Evolutionary conservation across 2,888 invertebrate species (phyloP).

Genomic region (Liopterus haemorrhoidalis): DNA sequence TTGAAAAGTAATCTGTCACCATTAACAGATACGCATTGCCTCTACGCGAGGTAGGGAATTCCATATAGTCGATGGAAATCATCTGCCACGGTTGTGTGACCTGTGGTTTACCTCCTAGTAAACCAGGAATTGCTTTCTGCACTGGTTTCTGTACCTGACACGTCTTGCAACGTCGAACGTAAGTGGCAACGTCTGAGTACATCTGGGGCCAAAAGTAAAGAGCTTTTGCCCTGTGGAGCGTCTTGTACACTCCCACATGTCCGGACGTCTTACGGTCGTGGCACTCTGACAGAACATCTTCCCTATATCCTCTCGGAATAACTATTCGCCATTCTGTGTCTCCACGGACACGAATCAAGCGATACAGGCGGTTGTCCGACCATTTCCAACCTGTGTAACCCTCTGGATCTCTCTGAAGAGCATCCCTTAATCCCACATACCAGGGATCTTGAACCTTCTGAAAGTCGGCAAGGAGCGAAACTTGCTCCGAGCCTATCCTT

Average conservation of each 20-base stretch:
- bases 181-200: constrained; percentile 8
- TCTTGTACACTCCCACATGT: constrained; percentile 1
- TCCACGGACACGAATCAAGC: no score
- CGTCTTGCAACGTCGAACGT: background rate
- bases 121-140: constrained; percentile 6
- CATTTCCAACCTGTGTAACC: no score
- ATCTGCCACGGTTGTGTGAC: no score
- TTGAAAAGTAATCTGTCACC: constrained; percentile 3
- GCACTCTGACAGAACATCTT: no score
- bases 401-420: no score
- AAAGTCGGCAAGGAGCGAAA: no score
- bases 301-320: no score
- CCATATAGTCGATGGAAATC: background rate
- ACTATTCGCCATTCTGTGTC: no score
- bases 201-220: constrained; percentile 24
- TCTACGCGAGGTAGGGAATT: background rate
- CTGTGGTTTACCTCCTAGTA: background rate
- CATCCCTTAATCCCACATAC: no score
- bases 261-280: background rate
- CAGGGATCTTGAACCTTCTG: no score
- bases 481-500: no score
- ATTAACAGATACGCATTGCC: background rate
- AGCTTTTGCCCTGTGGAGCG: constrained; percentile 2
- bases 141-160: constrained; percentile 9
- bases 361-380: no score